Conservation (phyloP, 2,113 vertebrate species). For the Dissostichus mawsoni region DNA sequence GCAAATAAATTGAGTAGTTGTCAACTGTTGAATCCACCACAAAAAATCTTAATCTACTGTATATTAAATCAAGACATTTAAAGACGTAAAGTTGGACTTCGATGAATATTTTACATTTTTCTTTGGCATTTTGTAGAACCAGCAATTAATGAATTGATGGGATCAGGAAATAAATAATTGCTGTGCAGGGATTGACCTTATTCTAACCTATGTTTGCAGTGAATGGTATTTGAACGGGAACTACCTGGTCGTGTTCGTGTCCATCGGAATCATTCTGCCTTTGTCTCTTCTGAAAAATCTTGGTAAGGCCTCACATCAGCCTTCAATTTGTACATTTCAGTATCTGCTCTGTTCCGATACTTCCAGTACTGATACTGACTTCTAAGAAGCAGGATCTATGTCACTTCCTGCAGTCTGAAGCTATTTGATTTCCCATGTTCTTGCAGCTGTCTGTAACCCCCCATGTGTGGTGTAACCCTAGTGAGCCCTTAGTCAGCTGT, state of each 20-base stretch:
- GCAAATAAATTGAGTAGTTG: too few species aligned
- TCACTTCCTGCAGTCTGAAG: neutral
- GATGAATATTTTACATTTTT: too few species aligned
- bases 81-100: too few species aligned
- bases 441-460: slow-evolving; percentile 31
- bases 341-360: neutral
- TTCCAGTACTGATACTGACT: neutral
- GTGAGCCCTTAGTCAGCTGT: slow-evolving; percentile 38
- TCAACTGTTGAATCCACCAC: too few species aligned
- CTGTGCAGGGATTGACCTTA: neutral
- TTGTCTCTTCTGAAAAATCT: slow-evolving; percentile 95
- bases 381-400: neutral
- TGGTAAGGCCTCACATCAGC: slow-evolving; percentile 82
- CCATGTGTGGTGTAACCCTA: slow-evolving; percentile 21
- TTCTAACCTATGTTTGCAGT: slow-evolving; percentile 74
- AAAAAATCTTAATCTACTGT: too few species aligned
- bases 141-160: too few species aligned
- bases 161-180: too few species aligned
- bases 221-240: slow-evolving; percentile 98
- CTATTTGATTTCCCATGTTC: slow-evolving; percentile 1
- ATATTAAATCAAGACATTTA: too few species aligned
- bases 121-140: too few species aligned
- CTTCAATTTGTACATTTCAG: too few species aligned
- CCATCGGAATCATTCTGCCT: slow-evolving; percentile 92
- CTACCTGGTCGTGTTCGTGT: slow-evolving; percentile 95